Conservation (phyloP, 2,113 vertebrate genomes). For the Morphnarchus princeps region DNA sequence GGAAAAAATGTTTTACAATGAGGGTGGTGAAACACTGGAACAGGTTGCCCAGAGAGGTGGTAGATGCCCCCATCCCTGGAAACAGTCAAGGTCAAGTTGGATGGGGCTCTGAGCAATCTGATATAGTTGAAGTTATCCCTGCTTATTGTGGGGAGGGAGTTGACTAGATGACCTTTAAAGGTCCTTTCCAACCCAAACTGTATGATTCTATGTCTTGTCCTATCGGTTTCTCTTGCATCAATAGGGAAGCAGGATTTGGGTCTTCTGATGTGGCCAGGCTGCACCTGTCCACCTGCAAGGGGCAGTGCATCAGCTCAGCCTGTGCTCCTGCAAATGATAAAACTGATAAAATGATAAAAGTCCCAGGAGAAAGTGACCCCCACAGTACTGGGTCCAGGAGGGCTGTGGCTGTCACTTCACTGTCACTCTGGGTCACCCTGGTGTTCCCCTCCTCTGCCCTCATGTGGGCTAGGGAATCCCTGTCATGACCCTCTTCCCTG, state of each 20-base stretch:
- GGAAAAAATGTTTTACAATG: rapidly evolving
- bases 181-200: background rate
- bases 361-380: background rate
- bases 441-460: background rate
- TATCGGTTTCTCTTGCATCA: background rate
- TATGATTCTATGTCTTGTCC: background rate
- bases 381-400: background rate
- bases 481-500: background rate
- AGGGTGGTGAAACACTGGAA: background rate
- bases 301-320: background rate
- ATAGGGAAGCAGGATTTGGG: background rate
- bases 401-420: background rate
- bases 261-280: background rate
- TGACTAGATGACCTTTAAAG: rapidly evolving
- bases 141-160: background rate
- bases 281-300: background rate
- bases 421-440: background rate
- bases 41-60: background rate
- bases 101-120: background rate
- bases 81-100: background rate
- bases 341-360: background rate
- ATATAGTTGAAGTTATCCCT: background rate
- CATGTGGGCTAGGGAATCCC: background rate
- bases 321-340: background rate
- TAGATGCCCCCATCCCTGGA: background rate